phyloP scores from a whole-genome alignment of 2,113 vertebrate genomes.

The Rousettus leschenaultii region DNA sequence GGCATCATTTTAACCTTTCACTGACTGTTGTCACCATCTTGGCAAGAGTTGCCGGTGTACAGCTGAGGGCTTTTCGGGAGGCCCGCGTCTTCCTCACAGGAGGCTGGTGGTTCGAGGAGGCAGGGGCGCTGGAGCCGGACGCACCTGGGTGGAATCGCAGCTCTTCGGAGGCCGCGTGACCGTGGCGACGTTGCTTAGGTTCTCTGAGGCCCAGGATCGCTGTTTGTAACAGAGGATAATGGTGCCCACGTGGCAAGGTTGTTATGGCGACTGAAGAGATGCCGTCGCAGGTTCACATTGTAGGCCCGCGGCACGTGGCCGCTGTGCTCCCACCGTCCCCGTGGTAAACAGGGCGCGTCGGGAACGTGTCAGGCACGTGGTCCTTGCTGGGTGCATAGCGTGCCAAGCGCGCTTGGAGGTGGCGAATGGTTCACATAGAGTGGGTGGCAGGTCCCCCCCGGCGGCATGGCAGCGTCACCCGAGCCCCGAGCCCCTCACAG shows the following conservation, averaged over 20 bases:
- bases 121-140: fast-evolving
- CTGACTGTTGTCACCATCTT: not conserved
- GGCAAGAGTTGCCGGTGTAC: fast-evolving
- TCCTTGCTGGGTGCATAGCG: not conserved
- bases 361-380: fast-evolving
- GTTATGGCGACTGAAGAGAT: too few species aligned
- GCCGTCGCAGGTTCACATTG: fast-evolving
- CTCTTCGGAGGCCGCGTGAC: not conserved
- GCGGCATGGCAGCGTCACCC: fast-evolving
- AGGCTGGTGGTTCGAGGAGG: not conserved
- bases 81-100: not conserved
- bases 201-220: not conserved
- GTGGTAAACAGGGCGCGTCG: not conserved
- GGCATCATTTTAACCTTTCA: fast-evolving
- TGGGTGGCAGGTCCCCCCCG: not conserved
- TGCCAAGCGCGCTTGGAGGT: fast-evolving
- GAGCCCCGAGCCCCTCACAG: not conserved
- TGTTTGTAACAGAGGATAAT: fast-evolving
- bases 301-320: fast-evolving
- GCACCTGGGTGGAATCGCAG: not conserved
- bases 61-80: not conserved
- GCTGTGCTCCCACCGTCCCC: fast-evolving
- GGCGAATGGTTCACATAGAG: not conserved
- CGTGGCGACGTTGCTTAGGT: not conserved
- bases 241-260: not conserved